phyloP scores from a whole-genome alignment of 2,797 vertebrate genomes.

The Etheostoma perlongum region DNA sequence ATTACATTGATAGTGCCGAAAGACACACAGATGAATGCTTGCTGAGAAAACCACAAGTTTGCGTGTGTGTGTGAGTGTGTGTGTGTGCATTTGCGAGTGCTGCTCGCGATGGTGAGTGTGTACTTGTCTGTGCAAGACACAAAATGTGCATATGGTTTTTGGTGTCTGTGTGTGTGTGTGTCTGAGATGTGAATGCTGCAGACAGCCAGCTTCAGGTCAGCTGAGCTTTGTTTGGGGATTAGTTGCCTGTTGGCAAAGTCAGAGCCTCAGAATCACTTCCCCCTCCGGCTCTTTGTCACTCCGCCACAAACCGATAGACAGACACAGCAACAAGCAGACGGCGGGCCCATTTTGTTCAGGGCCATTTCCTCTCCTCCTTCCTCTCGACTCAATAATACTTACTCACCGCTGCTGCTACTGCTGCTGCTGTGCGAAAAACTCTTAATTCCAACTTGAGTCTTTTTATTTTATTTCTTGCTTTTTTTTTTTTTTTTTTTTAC shows the following conservation, averaged over 20 bases:
- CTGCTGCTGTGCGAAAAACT: conserved; percentile 32
- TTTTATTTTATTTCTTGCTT: not conserved
- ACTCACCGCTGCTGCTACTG: conserved; percentile 28
- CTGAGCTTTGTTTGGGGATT: conserved; percentile 77
- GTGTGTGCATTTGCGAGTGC: not conserved
- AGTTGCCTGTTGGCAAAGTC: conserved; percentile 81
- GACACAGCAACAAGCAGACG: conserved; percentile 61
- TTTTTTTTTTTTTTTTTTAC: conserved; percentile 4
- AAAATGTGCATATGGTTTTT: conserved; percentile 49
- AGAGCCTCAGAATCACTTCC: conserved; percentile 69
- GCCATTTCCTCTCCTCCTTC: conserved; percentile 60
- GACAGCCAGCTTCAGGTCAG: conserved; percentile 73
- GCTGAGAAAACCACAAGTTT: not conserved
- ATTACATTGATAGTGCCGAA: not conserved
- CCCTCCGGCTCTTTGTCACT: conserved; percentile 75
- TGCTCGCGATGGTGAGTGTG: conserved; percentile 5
- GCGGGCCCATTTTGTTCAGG: conserved; percentile 60
- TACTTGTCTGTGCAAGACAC: conserved; percentile 25
- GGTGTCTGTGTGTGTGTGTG: conserved; percentile 29
- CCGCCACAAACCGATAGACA: conserved; percentile 65
- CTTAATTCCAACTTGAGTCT: conserved; percentile 25
- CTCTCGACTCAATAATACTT: conserved; percentile 53
- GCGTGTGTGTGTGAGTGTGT: not conserved
- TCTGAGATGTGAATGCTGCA: conserved; percentile 49
- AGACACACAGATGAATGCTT: not conserved